phyloP scores from a whole-genome alignment of 2,113 vertebrate species.

The Hemibagrus wyckioides region DNA sequence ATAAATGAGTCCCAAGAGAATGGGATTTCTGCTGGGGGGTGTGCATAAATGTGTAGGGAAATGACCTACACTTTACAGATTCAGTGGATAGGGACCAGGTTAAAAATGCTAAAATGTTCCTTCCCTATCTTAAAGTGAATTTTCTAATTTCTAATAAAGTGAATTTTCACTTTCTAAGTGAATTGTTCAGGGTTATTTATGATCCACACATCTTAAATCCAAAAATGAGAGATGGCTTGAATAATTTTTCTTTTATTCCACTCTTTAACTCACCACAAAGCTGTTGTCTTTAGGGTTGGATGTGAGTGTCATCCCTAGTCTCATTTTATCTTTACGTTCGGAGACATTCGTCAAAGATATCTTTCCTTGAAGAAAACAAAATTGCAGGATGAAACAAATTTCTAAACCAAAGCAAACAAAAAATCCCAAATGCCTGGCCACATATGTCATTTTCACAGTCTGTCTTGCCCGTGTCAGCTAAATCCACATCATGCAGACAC shows the following conservation, averaged over 20 bases:
- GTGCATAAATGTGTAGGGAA: not conserved
- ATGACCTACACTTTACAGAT: not conserved
- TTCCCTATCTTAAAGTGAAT: not conserved
- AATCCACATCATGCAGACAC: slow-evolving; percentile 51
- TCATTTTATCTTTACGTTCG: slow-evolving; percentile 96
- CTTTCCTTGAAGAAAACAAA: slow-evolving; percentile 79
- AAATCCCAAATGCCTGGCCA: slow-evolving; percentile 13
- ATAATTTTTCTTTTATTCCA: too few species aligned
- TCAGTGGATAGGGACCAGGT: not conserved
- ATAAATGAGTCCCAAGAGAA: not conserved
- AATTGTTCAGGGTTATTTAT: not conserved
- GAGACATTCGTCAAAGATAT: slow-evolving; percentile 97
- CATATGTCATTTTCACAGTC: slow-evolving; percentile 18
- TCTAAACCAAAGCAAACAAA: not conserved
- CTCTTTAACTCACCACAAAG: slow-evolving; percentile 85
- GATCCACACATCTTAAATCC: not conserved
- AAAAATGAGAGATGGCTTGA: not conserved
- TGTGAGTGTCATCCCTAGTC: slow-evolving; percentile 90
- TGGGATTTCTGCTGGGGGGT: not conserved
- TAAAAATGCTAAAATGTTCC: not conserved
- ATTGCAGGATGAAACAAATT: slow-evolving; percentile 42
- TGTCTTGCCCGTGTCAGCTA: slow-evolving; percentile 22
- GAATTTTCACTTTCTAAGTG: too few species aligned
- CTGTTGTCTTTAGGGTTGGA: slow-evolving; percentile 93
- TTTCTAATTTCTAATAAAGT: too few species aligned